phyloP scores from a whole-genome alignment of 2,113 vertebrate species.

The Psophia crepitans region DNA sequence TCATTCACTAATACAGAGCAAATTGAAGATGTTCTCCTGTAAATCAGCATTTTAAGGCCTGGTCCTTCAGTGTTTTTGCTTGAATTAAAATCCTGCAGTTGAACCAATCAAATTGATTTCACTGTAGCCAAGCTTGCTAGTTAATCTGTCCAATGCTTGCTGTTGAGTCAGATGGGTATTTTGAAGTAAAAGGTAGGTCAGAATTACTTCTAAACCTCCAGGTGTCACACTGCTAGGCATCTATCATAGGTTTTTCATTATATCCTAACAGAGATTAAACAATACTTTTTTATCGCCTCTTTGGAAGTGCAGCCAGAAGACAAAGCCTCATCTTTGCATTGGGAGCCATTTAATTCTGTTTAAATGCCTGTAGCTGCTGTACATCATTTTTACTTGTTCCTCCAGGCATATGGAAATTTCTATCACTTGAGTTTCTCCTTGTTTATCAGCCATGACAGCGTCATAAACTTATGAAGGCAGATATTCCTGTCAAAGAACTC shows the following conservation, averaged over 20 bases:
- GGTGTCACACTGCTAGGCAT: neutral
- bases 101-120: neutral
- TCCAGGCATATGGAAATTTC: neutral
- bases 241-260: neutral
- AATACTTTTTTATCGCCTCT: neutral
- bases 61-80: neutral
- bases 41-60: neutral
- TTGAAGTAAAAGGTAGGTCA: neutral
- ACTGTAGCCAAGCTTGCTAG: neutral
- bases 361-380: neutral
- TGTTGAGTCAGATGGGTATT: neutral
- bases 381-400: neutral
- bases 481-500: neutral
- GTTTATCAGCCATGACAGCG: neutral
- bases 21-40: neutral
- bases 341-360: neutral
- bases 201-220: neutral
- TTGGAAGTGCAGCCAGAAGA: neutral
- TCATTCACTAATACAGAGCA: neutral
- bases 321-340: neutral
- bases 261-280: neutral
- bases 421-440: neutral
- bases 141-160: neutral
- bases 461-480: neutral
- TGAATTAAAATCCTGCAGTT: neutral